These are phyloP conservation scores for Danaus chrysippus DNA, from an alignment of 2,888 invertebrate species.

Conservation along the genomic window DNA sequence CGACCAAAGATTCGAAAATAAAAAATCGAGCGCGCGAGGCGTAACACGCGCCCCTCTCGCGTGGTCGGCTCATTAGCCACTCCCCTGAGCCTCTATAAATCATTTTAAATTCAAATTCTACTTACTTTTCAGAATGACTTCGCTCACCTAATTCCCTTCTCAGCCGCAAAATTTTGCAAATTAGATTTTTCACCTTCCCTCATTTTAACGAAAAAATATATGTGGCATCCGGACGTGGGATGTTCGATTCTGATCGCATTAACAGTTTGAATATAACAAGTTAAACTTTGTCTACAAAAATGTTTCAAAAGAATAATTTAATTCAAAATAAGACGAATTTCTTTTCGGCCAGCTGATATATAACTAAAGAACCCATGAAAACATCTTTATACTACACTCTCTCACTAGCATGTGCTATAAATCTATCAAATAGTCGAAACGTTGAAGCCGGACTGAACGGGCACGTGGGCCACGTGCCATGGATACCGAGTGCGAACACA, in stretches of 20 bases:
- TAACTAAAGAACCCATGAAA: not conserved
- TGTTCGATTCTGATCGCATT: conserved; percentile 46
- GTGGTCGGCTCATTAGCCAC: conserved; percentile 78
- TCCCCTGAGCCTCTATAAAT: conserved; percentile 75
- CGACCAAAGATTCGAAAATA: conserved; percentile 61
- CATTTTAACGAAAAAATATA: conserved; percentile 58
- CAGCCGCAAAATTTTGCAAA: conserved; percentile 71
- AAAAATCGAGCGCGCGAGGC: conserved; percentile 54
- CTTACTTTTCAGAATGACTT: conserved; percentile 76
- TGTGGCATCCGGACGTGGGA: conserved; percentile 55
- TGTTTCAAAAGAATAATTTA: not conserved
- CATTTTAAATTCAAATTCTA: conserved; percentile 79
- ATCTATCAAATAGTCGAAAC: conserved; percentile 34
- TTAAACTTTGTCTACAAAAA: not conserved
- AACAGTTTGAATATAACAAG: conserved; percentile 38
- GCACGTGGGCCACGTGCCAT: conserved; percentile 59
- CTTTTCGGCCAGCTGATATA: not conserved
- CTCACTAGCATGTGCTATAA: conserved; percentile 18
- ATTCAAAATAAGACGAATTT: not conserved
- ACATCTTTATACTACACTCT: not conserved
- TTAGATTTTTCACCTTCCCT: conserved; percentile 71
- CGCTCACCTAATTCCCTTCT: conserved; percentile 71
- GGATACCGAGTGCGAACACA: conserved; percentile 44
- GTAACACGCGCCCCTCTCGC: conserved; percentile 74
- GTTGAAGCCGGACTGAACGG: conserved; percentile 38